Conservation (phyloP, 1,140 invertebrate genomes). For the Cydia strobilella region DNA sequence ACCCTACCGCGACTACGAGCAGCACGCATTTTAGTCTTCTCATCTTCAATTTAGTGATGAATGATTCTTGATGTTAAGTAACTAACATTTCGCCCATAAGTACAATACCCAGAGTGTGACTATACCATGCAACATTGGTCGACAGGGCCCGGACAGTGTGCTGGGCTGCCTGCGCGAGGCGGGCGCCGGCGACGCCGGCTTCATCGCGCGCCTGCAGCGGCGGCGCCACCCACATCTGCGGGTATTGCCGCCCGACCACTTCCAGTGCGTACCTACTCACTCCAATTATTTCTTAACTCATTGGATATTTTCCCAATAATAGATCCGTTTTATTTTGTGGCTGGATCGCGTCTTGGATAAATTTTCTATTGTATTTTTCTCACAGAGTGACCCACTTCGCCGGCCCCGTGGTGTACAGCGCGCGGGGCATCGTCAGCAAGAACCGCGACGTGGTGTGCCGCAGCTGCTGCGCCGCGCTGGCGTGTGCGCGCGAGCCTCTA, state of each 20-base stretch:
- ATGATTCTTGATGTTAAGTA: too few species aligned
- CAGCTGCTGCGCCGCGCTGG: conserved; percentile 51
- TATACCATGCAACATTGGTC: too few species aligned
- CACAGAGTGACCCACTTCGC: conserved; percentile 66
- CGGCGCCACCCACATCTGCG: conserved; percentile 83
- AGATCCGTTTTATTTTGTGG: background rate
- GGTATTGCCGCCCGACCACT: conserved; percentile 68
- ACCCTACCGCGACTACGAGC: too few species aligned
- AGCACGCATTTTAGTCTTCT: too few species aligned
- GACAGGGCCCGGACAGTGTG: conserved; percentile 64
- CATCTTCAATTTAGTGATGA: too few species aligned
- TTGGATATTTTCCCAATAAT: background rate
- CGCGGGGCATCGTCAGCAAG: conserved; percentile 57
- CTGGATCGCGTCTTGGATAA: too few species aligned
- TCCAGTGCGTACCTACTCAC: conserved; percentile 47
- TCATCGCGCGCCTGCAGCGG: conserved; percentile 87
- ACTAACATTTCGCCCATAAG: too few species aligned
- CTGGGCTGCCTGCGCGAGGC: conserved; percentile 81
- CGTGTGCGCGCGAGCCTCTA: conserved; percentile 57
- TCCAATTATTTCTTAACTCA: background rate
- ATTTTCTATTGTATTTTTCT: background rate
- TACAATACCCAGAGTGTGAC: too few species aligned
- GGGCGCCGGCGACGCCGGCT: conserved; percentile 82
- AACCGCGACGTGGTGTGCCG: conserved; percentile 63
- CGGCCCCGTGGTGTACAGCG: conserved; percentile 62